A percentile compares a stretch with the other conserved stretches of the same genome.
Conservation (phyloP, 2,888 invertebrate genomes). For the Stenchaetothrips biformis region DNA sequence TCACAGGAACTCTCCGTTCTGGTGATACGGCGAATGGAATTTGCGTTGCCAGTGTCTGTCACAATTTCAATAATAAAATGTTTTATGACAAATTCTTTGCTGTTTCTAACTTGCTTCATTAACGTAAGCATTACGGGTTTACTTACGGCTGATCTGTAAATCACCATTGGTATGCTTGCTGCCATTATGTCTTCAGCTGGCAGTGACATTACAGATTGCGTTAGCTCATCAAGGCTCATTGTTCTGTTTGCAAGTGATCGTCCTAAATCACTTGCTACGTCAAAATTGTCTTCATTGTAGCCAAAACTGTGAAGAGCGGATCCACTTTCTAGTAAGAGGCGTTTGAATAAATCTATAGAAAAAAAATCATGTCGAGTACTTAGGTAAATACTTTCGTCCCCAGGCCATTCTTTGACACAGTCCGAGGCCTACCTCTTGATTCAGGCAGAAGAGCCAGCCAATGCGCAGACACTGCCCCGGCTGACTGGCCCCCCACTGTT, state of each 20-base stretch:
- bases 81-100: no score
- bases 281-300: not conserved
- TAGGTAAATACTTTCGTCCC: no score
- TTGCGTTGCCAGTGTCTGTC: not conserved
- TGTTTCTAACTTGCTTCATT: no score
- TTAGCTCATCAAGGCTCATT: not conserved
- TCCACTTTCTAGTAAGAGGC: not conserved
- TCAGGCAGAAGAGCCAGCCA: not conserved
- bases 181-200: not conserved
- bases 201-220: not conserved
- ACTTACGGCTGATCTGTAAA: not conserved
- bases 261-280: not conserved
- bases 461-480: not conserved
- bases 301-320: not conserved
- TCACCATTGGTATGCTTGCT: not conserved
- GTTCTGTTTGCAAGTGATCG: not conserved
- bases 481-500: not conserved
- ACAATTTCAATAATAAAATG: not conserved
- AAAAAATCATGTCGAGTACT: not conserved
- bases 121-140: not conserved
- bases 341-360: not conserved
- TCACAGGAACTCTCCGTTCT: not conserved
- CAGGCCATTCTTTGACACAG: no score
- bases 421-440: not conserved
- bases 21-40: not conserved